These are phyloP conservation scores for Daboia siamensis DNA, from an alignment of 2,113 vertebrate genomes.

Conservation along the genomic window DNA sequence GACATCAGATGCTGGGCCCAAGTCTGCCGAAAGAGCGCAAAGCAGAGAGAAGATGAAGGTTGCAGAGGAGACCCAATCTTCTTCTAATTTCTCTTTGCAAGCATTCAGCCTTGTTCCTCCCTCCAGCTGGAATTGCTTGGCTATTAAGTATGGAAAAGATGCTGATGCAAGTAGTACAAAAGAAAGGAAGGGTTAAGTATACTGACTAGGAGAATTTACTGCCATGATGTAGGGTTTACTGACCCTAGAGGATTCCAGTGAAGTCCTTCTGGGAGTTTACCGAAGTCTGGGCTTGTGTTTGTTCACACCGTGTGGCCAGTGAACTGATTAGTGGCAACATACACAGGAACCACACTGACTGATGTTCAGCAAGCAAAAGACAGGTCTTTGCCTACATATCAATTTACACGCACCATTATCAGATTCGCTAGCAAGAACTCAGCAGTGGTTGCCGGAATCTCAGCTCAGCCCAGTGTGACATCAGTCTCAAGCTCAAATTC, in stretches of 20 bases:
- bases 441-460: neutral
- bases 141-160: neutral
- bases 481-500: neutral
- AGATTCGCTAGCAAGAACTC: neutral
- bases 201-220: neutral
- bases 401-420: neutral
- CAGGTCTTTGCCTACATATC: neutral
- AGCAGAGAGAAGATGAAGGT: neutral
- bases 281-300: neutral
- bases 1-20: too few species aligned
- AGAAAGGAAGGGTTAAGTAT: neutral
- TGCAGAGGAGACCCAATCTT: neutral
- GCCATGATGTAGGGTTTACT: neutral
- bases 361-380: neutral
- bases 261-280: neutral
- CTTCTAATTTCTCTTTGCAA: neutral
- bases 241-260: neutral
- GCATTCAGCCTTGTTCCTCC: neutral
- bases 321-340: neutral
- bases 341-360: neutral
- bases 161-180: neutral
- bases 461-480: neutral
- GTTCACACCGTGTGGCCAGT: neutral
- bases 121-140: neutral
- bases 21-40: neutral